Percentiles rank a stretch among this genome's conserved stretches.
Evolutionary conservation across 1,140 invertebrate species (phyloP).

Genomic region (Bradysia coprophila): DNA sequence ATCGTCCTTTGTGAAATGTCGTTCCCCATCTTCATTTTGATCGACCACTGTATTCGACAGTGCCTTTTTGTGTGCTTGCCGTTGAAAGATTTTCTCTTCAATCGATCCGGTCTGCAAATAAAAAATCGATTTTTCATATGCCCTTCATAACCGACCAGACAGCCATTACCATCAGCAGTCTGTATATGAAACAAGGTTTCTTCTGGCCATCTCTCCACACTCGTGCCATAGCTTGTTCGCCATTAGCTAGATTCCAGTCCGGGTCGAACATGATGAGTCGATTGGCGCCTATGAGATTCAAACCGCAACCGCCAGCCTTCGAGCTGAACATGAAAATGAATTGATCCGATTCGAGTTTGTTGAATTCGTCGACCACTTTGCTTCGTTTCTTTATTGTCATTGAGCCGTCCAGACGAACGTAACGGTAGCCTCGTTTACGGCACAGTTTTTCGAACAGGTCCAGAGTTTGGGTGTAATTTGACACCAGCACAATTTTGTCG

Average conservation of each 20-base stretch:
- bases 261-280: slow-evolving; percentile 98
- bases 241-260: slow-evolving; percentile 99
- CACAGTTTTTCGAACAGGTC: slow-evolving; percentile 93
- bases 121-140: no score
- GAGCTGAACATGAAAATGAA: slow-evolving; percentile 98
- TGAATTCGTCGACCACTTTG: slow-evolving; percentile 94
- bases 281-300: slow-evolving; percentile 84
- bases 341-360: slow-evolving; percentile 67
- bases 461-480: slow-evolving; percentile 98
- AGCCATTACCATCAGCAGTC: slow-evolving; percentile 50
- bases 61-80: slow-evolving; percentile 98
- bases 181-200: slow-evolving; percentile 94
- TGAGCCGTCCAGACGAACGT: slow-evolving; percentile 87
- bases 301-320: slow-evolving; percentile 88
- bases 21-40: slow-evolving; percentile 88
- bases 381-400: slow-evolving; percentile 97
- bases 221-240: slow-evolving; percentile 98
- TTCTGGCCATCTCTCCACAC: slow-evolving; percentile 99
- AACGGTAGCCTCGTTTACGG: slow-evolving; percentile 54
- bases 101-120: slow-evolving; percentile 77
- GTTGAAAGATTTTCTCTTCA: slow-evolving; percentile 98
- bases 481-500: slow-evolving; percentile 96
- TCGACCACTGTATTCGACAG: slow-evolving; percentile 96
- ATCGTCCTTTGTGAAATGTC: slow-evolving; percentile 89
- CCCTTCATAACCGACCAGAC: no score